A percentile compares a stretch with the other conserved stretches of the same genome.
These are phyloP conservation scores for Tetramorium simillimum DNA, from an alignment of 1,140 invertebrate genomes.

Conservation along the genomic window DNA sequence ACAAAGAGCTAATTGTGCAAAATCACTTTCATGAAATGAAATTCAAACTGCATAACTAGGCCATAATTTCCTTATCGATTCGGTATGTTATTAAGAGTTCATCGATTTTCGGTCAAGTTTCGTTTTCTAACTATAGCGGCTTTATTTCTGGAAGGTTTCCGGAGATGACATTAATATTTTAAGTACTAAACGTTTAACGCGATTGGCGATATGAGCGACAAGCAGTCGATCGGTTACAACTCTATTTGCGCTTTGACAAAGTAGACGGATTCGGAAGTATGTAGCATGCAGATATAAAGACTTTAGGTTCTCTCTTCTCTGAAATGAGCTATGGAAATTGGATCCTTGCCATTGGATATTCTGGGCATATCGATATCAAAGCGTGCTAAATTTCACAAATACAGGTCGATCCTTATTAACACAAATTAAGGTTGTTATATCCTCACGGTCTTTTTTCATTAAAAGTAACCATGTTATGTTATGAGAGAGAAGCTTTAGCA, in stretches of 20 bases:
- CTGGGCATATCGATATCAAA: not conserved
- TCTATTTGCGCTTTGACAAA: conserved; percentile 18
- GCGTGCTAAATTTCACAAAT: not conserved
- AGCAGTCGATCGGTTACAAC: conserved; percentile 10
- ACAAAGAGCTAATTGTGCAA: not conserved
- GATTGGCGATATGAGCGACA: not conserved
- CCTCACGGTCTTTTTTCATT: not conserved
- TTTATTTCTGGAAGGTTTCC: conserved; percentile 43
- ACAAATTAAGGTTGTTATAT: not conserved
- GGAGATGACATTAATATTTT: conserved; percentile 50
- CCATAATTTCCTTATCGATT: conserved; percentile 25
- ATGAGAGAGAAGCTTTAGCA: not conserved
- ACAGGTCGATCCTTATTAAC: not conserved
- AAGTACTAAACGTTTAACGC: conserved; percentile 19
- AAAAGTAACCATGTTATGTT: not conserved
- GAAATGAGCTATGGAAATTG: conserved; percentile 16
- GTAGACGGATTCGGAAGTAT: conserved; percentile 36
- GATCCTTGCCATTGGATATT: conserved; percentile 2
- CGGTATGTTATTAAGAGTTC: conserved; percentile 19
- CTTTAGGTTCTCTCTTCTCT: not conserved
- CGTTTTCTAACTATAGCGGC: not conserved
- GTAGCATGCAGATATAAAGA: conserved; percentile 41
- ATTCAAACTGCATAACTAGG: conserved; percentile 11
- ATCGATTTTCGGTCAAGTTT: conserved; percentile 12
- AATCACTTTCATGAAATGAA: conserved; percentile 5